Evolutionary conservation across 2,888 invertebrate genomes (phyloP).

Genomic region (Thecocarcelia acutangulata): DNA sequence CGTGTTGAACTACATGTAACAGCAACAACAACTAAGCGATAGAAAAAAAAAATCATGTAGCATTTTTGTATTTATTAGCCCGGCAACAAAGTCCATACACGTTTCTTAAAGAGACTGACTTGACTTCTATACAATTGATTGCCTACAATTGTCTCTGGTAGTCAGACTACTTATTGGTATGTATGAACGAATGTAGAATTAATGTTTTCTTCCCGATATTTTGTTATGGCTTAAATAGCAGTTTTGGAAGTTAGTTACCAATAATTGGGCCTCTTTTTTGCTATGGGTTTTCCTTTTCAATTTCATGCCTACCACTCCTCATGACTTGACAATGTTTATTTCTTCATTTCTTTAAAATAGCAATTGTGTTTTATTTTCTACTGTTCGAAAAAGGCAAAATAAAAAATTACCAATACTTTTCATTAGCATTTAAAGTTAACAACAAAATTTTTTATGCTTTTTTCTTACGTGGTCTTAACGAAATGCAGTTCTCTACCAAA

Average conservation of each 20-base stretch:
- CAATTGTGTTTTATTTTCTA: constrained; percentile 8
- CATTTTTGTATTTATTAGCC: constrained; percentile 13
- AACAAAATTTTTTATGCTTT: constrained; percentile 21
- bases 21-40: not conserved
- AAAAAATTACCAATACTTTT: constrained; percentile 49
- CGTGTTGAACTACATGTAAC: constrained; percentile 36
- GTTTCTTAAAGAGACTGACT: constrained; percentile 9
- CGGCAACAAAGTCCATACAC: constrained; percentile 17
- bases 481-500: constrained; percentile 33
- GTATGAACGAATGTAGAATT: not conserved
- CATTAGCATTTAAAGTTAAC: constrained; percentile 51
- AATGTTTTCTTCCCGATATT: not conserved
- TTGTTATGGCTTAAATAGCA: constrained; percentile 23
- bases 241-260: constrained; percentile 53
- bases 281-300: constrained; percentile 53
- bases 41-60: constrained; percentile 1
- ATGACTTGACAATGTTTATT: constrained; percentile 20
- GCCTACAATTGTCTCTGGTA: constrained; percentile 25
- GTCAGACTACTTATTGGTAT: constrained; percentile 14
- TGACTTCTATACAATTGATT: constrained; percentile 50
- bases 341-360: constrained; percentile 3
- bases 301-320: constrained; percentile 57
- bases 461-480: constrained; percentile 10
- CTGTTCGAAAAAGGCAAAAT: no score
- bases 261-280: constrained; percentile 65